A percentile compares a stretch with the other conserved stretches of the same genome.
phyloP scores from a whole-genome alignment of 2,888 invertebrate species.

The Neuroscelio doddi region DNA sequence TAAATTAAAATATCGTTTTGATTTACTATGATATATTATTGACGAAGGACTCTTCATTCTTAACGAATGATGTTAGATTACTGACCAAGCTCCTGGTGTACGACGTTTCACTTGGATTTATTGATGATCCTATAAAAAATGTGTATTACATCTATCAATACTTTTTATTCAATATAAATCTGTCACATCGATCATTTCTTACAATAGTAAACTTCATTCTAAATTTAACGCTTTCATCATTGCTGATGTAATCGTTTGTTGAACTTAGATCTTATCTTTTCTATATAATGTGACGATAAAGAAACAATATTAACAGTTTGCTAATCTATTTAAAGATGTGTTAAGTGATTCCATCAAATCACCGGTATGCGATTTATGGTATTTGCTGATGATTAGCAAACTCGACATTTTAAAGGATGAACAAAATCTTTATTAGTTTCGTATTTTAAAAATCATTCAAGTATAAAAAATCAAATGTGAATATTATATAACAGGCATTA shows the following conservation, averaged over 20 bases:
- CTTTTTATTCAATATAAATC: slow-evolving; percentile 20
- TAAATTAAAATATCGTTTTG: slow-evolving; percentile 40
- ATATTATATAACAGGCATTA: too few species aligned
- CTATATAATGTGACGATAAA: slow-evolving; percentile 3
- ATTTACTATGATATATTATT: slow-evolving; percentile 33
- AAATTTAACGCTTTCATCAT: slow-evolving; percentile 19
- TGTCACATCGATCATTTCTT: slow-evolving; percentile 25
- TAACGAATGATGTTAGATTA: slow-evolving; percentile 17
- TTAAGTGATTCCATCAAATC: too few species aligned
- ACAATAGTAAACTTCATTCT: slow-evolving; percentile 1
- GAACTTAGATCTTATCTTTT: slow-evolving; percentile 30
- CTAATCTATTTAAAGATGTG: too few species aligned
- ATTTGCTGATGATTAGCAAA: too few species aligned
- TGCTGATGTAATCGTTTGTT: slow-evolving; percentile 26
- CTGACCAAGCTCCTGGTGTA: slow-evolving; percentile 12
- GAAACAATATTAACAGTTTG: too few species aligned
- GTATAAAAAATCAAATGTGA: too few species aligned
- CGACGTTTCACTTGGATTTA: slow-evolving; percentile 16
- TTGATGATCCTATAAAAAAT: slow-evolving; percentile 14
- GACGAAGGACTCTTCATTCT: slow-evolving; percentile 14
- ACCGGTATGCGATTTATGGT: too few species aligned
- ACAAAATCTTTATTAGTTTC: too few species aligned
- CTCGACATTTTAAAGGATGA: too few species aligned
- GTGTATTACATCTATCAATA: too few species aligned
- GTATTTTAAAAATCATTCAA: too few species aligned